Evolutionary conservation across 2,797 vertebrate genomes (phyloP), one percentile per base, ranked within the genome.

Genomic region (Crocodylus rhombifer): DNA sequence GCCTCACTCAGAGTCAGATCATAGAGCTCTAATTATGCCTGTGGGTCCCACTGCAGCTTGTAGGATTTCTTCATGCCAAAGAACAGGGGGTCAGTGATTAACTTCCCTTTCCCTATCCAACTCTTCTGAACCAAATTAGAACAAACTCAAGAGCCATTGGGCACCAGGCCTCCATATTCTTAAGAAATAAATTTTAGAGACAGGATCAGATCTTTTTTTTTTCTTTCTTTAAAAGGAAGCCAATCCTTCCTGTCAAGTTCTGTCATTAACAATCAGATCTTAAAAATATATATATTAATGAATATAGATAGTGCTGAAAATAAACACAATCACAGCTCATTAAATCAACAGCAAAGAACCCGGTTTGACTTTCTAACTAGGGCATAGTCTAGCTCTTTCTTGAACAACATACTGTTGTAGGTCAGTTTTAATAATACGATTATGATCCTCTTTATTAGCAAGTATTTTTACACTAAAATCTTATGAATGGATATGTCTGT

Each of bases 381-480:
- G 95, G 91, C 96, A 96, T 77, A 69, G 92, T 86, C 80, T 20
- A 95, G 64, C 93, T 86, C 1, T 1, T 87, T 89, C 89, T 88
- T 11, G 60, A 93, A 84, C 91, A 93, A 92, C 91, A 93, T 21
- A n/a, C 85, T 95, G 58, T 92, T 92, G 88, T 92, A 92, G 95
- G 92, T 94, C 93, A 63, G n/a, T 93, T 74, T 94, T 96, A 96
- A 92, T 90, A 95, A 96, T 96, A 95, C 87, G 94, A 96, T 94
- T 94, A 94, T 94, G 92, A 91, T 96, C 87, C 93, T 91, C 95
- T 95, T 96, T 95, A 97, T 97, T 97, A 97, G 94, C 89, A 83
- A 96, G 94, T 93, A 96, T 95, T 97, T 97, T 95, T 94, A 87
- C 93, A 94, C 92, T 91, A 86, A 86, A 96, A 96, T 95, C 93